Evolutionary conservation across 2,113 vertebrate species (phyloP).

Genomic region (Rostratula benghalensis): DNA sequence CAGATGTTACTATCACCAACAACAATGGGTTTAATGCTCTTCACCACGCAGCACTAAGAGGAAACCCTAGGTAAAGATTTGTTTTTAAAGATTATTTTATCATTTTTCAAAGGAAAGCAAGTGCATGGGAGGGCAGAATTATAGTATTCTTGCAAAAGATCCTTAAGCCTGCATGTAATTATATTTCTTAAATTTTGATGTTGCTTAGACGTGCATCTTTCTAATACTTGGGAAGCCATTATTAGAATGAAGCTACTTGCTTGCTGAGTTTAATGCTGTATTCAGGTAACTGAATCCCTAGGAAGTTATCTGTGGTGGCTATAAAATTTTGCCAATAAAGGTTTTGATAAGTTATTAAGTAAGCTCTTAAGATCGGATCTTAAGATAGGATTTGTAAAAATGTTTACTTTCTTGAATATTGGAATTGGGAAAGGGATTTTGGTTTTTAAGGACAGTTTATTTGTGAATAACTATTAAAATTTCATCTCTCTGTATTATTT

Average conservation of each 20-base stretch:
- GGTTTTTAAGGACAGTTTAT: background rate
- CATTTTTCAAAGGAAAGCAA: background rate
- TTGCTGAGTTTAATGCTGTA: background rate
- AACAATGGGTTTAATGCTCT: slow-evolving; percentile 99
- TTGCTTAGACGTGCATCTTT: background rate
- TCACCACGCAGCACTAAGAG: slow-evolving; percentile 94
- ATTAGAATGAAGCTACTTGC: background rate
- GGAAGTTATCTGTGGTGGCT: background rate
- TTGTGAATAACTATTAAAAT: background rate
- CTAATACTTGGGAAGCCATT: background rate
- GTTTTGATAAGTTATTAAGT: background rate
- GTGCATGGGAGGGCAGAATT: background rate
- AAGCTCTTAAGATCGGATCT: background rate
- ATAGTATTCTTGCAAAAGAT: background rate
- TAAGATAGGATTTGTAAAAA: background rate
- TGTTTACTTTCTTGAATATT: background rate
- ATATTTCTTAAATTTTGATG: background rate
- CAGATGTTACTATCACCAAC: slow-evolving; percentile 98
- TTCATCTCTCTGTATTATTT: no score
- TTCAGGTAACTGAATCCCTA: background rate
- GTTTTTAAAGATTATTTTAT: background rate
- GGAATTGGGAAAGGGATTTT: background rate
- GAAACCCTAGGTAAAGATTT: slow-evolving; percentile 91
- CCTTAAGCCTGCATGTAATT: background rate
- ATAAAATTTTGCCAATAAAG: background rate